phyloP scores from a whole-genome alignment of 2,888 invertebrate species.

The Laspeyria flexula region DNA sequence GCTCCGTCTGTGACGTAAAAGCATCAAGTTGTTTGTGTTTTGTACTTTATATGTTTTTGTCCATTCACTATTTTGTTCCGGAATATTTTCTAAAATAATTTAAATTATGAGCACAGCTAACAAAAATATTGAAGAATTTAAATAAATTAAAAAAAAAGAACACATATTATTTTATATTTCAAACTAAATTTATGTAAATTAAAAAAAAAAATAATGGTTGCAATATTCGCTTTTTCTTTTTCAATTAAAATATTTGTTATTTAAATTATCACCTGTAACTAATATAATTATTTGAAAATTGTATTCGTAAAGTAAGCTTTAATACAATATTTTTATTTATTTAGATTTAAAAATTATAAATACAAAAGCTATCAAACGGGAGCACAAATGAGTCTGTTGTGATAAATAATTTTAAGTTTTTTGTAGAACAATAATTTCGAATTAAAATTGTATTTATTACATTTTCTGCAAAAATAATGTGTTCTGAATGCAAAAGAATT shows the following conservation, averaged over 20 bases:
- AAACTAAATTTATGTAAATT: background rate
- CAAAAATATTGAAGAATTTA: no score
- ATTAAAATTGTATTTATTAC: conserved; percentile 53
- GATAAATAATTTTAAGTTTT: conserved; percentile 80
- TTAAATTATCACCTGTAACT: conserved; percentile 26
- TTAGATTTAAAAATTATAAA: conserved; percentile 55
- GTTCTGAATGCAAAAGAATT: conserved; percentile 50
- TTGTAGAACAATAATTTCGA: conserved; percentile 52
- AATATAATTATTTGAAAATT: conserved; percentile 44
- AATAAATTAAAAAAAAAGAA: background rate
- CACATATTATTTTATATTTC: background rate
- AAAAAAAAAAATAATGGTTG: conserved; percentile 13
- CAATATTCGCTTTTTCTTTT: conserved; percentile 25
- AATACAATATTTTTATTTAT: conserved; percentile 70
- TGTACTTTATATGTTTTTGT: conserved; percentile 3
- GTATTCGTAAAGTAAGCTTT: conserved; percentile 72
- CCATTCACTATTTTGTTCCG: background rate
- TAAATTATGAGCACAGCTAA: conserved; percentile 2
- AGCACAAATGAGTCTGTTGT: conserved; percentile 81
- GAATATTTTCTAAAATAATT: background rate
- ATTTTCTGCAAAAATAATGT: conserved; percentile 55
- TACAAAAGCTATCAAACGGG: conserved; percentile 57
- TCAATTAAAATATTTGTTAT: conserved; percentile 18
- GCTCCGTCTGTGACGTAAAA: no score
- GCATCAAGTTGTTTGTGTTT: background rate